phyloP scores from a whole-genome alignment of 2,797 vertebrate genomes.

The Cossypha niveicapilla region DNA sequence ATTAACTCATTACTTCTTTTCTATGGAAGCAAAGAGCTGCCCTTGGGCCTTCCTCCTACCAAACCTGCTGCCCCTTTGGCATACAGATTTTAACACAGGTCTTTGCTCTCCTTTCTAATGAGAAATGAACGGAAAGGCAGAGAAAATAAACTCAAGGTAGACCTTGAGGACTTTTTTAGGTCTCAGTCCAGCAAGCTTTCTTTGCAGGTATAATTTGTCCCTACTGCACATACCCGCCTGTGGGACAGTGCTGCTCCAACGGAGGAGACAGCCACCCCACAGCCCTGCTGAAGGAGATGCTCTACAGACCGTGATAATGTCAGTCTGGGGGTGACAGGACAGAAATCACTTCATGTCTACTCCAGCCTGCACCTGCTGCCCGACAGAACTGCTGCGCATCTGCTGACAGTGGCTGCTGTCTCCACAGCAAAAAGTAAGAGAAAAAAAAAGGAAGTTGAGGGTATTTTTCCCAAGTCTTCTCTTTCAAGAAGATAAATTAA shows the following conservation, averaged over 20 bases:
- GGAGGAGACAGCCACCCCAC: background rate
- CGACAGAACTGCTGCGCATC: accelerated
- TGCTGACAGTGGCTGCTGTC: background rate
- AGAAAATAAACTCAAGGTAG: background rate
- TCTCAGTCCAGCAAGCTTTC: background rate
- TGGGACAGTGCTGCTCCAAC: accelerated
- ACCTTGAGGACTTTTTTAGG: background rate
- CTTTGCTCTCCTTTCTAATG: background rate
- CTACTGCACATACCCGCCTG: accelerated
- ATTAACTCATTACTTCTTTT: background rate
- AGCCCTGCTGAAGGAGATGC: background rate
- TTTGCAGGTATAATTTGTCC: background rate
- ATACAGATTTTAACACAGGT: background rate
- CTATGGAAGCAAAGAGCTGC: background rate
- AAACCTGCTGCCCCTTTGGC: background rate
- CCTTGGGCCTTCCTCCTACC: background rate
- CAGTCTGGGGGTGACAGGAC: background rate
- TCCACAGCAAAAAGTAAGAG: background rate
- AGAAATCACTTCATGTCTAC: background rate
- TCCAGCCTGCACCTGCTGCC: background rate
- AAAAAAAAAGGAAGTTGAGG: background rate
- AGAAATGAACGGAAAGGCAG: background rate
- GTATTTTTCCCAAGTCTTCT: background rate
- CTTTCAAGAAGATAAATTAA: background rate
- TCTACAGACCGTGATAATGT: background rate